A percentile compares a stretch with the other conserved stretches of the same genome.
These are phyloP conservation scores for Ditylenchus weischeri DNA, from an alignment of 2,888 invertebrate genomes.

Conservation along the genomic window DNA sequence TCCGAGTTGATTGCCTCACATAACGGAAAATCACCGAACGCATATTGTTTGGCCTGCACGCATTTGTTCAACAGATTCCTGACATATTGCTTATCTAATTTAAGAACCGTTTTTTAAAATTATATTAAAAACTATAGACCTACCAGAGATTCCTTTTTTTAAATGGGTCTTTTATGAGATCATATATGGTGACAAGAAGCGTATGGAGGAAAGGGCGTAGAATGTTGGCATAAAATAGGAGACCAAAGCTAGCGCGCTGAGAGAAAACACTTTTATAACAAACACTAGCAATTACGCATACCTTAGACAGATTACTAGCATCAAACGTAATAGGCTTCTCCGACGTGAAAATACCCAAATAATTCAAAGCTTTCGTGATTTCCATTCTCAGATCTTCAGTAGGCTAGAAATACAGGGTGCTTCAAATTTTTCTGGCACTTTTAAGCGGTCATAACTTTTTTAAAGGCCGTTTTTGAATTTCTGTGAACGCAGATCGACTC, in stretches of 20 bases:
- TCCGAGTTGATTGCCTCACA: slow-evolving; percentile 53
- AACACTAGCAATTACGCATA: neutral
- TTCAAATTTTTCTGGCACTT: too few relatives aligned
- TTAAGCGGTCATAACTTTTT: too few relatives aligned
- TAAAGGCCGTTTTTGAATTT: too few relatives aligned
- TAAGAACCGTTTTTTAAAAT: slow-evolving; percentile 3
- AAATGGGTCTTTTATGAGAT: slow-evolving; percentile 16
- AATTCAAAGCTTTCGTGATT: slow-evolving; percentile 23
- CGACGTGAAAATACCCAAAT: neutral
- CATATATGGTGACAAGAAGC: slow-evolving; percentile 33
- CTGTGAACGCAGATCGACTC: too few relatives aligned
- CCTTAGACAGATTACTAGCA: neutral
- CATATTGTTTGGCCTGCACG: neutral
- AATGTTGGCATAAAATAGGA: slow-evolving; percentile 47
- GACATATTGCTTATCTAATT: slow-evolving; percentile 34
- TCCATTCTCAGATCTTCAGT: slow-evolving; percentile 39
- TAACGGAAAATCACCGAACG: slow-evolving; percentile 14
- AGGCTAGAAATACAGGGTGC: slow-evolving; percentile 44
- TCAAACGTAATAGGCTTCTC: slow-evolving; percentile 1
- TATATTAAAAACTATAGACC: neutral
- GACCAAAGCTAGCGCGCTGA: slow-evolving; percentile 22
- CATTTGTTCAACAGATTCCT: slow-evolving; percentile 30
- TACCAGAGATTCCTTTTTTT: neutral
- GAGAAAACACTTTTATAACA: slow-evolving; percentile 1
- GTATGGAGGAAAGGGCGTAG: slow-evolving; percentile 49